phyloP scores from a whole-genome alignment of 2,113 vertebrate species.

The Cheirogaleus medius region DNA sequence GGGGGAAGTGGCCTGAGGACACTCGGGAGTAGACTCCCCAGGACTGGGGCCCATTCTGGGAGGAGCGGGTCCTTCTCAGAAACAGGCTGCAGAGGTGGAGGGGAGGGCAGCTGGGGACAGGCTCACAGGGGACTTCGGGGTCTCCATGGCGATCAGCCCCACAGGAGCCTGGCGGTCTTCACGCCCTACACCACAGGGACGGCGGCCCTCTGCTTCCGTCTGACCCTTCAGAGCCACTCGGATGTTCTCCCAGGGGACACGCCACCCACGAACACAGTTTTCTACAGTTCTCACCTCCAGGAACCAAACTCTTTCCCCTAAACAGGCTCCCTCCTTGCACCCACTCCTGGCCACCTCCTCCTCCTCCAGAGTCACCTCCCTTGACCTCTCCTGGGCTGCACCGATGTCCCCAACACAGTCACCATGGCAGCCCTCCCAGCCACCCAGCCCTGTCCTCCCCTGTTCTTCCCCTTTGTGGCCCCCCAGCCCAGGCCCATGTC shows the following conservation, averaged over 20 bases:
- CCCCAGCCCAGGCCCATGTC: not conserved
- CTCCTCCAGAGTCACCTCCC: not conserved
- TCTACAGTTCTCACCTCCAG: not conserved
- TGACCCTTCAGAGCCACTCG: not conserved
- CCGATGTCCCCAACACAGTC: no score
- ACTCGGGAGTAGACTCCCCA: not conserved
- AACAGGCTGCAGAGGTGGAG: no score
- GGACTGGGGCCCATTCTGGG: not conserved
- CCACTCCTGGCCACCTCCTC: not conserved
- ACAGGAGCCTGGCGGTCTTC: accelerated
- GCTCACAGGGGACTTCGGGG: accelerated
- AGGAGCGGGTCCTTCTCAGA: not conserved
- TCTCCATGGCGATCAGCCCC: not conserved
- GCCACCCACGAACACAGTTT: not conserved
- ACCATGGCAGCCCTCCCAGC: not conserved
- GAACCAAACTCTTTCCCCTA: not conserved
- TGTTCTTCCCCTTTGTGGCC: accelerated
- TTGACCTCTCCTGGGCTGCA: not conserved
- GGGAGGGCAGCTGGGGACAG: not conserved
- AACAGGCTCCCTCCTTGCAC: not conserved
- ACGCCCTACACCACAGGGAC: not conserved
- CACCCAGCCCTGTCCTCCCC: not conserved
- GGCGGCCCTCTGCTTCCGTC: not conserved
- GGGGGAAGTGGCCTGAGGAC: not conserved
- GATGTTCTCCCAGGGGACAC: not conserved